phyloP scores from a whole-genome alignment of 2,888 invertebrate genomes.

The Portevinia maculata region DNA sequence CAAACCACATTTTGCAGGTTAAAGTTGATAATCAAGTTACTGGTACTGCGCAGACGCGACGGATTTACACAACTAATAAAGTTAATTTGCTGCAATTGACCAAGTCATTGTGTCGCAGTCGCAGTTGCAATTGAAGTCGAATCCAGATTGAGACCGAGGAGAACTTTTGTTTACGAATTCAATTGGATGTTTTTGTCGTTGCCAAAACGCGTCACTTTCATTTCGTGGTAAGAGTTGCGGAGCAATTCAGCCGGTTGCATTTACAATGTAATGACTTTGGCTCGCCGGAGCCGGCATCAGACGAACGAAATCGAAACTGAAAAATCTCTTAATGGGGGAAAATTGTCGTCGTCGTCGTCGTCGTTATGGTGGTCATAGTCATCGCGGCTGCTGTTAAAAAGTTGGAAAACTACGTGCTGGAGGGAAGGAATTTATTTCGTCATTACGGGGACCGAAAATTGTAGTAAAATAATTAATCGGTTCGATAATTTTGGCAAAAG shows the following conservation, averaged over 20 bases:
- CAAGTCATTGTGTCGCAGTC: slow-evolving; percentile 35
- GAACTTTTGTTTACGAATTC: slow-evolving; percentile 53
- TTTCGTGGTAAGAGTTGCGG: slow-evolving; percentile 38
- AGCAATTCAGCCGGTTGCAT: slow-evolving; percentile 18
- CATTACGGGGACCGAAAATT: slow-evolving; percentile 52
- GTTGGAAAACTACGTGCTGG: slow-evolving; percentile 31
- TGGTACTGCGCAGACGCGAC: neutral
- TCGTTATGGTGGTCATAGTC: slow-evolving; percentile 20
- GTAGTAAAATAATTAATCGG: slow-evolving; percentile 66
- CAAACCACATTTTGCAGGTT: slow-evolving; percentile 49
- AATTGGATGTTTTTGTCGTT: neutral
- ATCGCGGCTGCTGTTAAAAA: slow-evolving; percentile 2
- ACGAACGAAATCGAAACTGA: slow-evolving; percentile 46
- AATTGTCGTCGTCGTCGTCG: slow-evolving; percentile 42
- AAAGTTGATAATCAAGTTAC: slow-evolving; percentile 56
- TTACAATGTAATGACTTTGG: slow-evolving; percentile 17
- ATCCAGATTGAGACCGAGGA: slow-evolving; percentile 1
- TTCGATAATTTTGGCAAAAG: slow-evolving; percentile 62
- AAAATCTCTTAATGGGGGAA: slow-evolving; percentile 54
- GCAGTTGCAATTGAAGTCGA: too few species aligned
- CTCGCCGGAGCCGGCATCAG: slow-evolving; percentile 39
- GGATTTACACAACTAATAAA: slow-evolving; percentile 25
- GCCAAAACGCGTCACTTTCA: slow-evolving; percentile 55
- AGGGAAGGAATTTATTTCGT: slow-evolving; percentile 59
- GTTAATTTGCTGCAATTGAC: slow-evolving; percentile 49